Percentiles rank a stretch among this genome's conserved stretches.
Evolutionary conservation across 2,113 vertebrate species (phyloP).

Genomic region (Enhydra lutris): DNA sequence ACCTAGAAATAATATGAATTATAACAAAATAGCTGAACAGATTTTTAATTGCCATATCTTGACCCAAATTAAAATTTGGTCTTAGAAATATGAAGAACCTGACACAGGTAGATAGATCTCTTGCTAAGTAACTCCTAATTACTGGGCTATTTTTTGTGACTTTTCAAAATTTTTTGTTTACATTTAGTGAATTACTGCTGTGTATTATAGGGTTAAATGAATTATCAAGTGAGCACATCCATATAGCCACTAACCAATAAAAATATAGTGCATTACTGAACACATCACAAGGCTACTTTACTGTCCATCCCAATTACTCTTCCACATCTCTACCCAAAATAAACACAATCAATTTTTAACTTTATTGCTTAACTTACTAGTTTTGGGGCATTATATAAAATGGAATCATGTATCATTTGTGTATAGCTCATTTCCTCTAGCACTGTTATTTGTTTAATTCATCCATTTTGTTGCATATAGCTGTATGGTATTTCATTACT

Average conservation of each 20-base stretch:
- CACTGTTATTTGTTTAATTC: neutral
- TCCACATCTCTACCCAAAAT: neutral
- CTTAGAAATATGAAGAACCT: neutral
- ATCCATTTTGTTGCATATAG: neutral
- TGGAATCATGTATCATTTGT: neutral
- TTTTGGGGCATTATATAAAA: neutral
- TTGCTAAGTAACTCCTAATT: neutral
- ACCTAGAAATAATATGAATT: neutral
- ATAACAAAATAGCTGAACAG: neutral
- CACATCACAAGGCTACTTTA: neutral
- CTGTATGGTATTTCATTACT: neutral
- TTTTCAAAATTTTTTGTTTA: neutral
- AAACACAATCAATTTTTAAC: neutral
- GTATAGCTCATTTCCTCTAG: neutral
- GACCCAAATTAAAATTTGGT: neutral
- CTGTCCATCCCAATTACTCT: neutral
- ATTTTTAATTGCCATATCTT: neutral
- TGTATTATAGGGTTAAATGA: neutral
- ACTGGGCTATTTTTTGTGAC: neutral
- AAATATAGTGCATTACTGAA: neutral
- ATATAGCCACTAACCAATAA: neutral
- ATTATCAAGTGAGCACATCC: neutral
- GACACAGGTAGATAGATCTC: neutral
- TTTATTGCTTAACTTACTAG: neutral
- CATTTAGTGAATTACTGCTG: neutral